Base-by-base conservation (phyloP, 2,888 invertebrate genomes). In the Galeruca laticollis region DNA sequence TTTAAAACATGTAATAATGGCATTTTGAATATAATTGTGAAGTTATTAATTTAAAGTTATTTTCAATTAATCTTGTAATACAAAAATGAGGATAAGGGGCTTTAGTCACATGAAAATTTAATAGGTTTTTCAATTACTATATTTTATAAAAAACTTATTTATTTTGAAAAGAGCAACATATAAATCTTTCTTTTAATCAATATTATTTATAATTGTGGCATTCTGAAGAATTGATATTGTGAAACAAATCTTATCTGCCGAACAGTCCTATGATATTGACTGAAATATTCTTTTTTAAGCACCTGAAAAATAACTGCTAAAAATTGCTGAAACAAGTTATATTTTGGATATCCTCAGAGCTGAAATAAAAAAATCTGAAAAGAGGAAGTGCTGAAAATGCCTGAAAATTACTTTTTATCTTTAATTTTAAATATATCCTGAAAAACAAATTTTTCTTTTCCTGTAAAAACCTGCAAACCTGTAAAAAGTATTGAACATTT, bases 341-440 rank as follows among this genome's bases (percentile, higher is more conserved):
- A 21, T 9, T 26, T 49, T 51, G 51, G 51, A 59, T 60, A 35
- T 47, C 52, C 65, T 69, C 61, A 68, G 68, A 60, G 69, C 73
- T 71, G 71, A 69, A 73, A 70, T 51, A 71, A 69, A 73, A 70
- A 69, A 73, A n/a, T 54, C 49, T 49, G 57, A 57, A 56, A 63
- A 61, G 35, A 31, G 20, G 60, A 56, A 57, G 20, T 40, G 26
- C 56, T 57, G 56, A 57, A 57, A 54, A 5, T 54, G 54, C 65
- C 65, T 65, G 61, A 54, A 70, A 70, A 40, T 8, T n/a, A 43
- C 56, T 43, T 33, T 40, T 54, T 52, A 26, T 15, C n/a, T 59
- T 47, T 35, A 13, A 33, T 2, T 47, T 47, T 15, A 37, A 37
- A 26, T 33, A 21, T 40, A 54, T 31, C 63, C 63, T 63, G 63